A percentile compares a stretch with the other conserved stretches of the same genome.
These are phyloP conservation scores for Xestia ashworthii DNA, from an alignment of 2,888 invertebrate genomes.

Conservation along the genomic window DNA sequence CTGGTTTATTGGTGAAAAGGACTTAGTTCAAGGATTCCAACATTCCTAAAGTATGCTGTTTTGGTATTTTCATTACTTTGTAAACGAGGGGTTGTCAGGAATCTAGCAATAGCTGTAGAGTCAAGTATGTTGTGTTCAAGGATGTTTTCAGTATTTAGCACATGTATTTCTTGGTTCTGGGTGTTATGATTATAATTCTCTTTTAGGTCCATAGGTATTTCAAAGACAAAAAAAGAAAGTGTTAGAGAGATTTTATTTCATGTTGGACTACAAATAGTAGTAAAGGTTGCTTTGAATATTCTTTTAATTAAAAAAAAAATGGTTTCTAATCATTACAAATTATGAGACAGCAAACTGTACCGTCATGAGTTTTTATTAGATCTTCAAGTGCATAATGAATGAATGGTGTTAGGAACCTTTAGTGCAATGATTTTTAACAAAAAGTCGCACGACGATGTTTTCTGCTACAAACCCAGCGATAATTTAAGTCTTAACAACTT, in stretches of 20 bases:
- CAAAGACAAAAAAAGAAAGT: background rate
- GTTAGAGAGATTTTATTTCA: background rate
- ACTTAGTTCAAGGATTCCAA: conserved; percentile 22
- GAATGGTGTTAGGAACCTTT: conserved; percentile 23
- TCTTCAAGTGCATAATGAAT: conserved; percentile 38
- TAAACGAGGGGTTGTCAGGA: background rate
- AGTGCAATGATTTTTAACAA: conserved; percentile 39
- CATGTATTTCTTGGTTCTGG: background rate
- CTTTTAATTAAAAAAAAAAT: background rate
- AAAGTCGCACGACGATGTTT: conserved; percentile 30
- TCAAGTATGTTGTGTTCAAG: background rate
- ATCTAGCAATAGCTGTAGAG: background rate
- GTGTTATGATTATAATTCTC: background rate
- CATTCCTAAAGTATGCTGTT: background rate
- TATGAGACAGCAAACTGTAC: background rate
- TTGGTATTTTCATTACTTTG: conserved; percentile 18
- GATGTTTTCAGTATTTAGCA: background rate
- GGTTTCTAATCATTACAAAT: background rate
- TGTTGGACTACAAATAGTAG: background rate
- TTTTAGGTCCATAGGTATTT: background rate
- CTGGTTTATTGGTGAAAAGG: conserved; percentile 47
- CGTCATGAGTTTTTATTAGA: conserved; percentile 32
- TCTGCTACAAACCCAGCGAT: conserved; percentile 42
- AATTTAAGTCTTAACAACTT: conserved; percentile 54
- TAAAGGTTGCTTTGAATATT: no score